Base-by-base conservation (phyloP, 2,888 invertebrate genomes). In the Acleris literana region DNA sequence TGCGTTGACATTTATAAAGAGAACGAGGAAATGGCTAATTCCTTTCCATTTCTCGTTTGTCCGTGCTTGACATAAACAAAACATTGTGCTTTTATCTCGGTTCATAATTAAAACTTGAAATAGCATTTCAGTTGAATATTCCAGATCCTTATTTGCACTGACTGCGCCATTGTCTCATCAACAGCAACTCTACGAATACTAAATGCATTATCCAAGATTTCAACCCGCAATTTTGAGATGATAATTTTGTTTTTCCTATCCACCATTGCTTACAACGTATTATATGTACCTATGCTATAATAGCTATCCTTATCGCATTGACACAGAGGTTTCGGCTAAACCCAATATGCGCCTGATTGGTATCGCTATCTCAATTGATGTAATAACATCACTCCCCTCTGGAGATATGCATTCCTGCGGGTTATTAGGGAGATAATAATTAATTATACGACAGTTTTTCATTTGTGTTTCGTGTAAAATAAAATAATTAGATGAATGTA, bases 281-380 rank as follows among this genome's bases (percentile, higher is more conserved):
- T 6, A 18, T 51, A 54, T 33, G 20, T 18, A 54, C 22, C 16
- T 18, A 57, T 44, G 57, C 51, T 33, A 33, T 33, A 33, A 33
- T 33, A 33, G 33, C 33, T 33, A 59, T 53, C 54, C 68, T 66
- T 66, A 70, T 69, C 67, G 60, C 58, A 63, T 39, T 60, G 65
- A 62, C 65, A 68, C 60, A 20, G 64, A 66, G 71, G 70, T 72
- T 67, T 66, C 18, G 63, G 33, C 51, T 68, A 70, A 72, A 72
- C 66, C 71, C 70, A 72, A 71, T 72, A 71, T 69, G 64, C 66
- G 64, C 60, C 65, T 71, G 71, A 71, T 72, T 71, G 70, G 66
- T 48, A 68, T 64, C 65, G 61, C 62, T 70, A 68, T 68, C 68
- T 61, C 63, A 63, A 68, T 70, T 69, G 67, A 64, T 72, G 69